phyloP scores from a whole-genome alignment of 2,113 vertebrate species.

The Puma concolor region DNA sequence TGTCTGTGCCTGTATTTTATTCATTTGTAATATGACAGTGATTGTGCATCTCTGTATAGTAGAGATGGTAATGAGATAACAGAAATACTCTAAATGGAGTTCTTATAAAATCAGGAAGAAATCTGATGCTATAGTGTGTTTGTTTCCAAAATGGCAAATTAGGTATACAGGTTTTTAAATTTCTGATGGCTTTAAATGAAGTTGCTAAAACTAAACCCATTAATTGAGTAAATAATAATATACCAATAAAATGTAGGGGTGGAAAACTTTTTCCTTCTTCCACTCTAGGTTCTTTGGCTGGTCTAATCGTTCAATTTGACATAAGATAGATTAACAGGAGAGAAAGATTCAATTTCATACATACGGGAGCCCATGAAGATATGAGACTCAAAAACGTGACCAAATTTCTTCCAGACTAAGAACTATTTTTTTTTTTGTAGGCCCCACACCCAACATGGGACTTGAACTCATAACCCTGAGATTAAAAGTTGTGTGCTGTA shows the following conservation, averaged over 20 bases:
- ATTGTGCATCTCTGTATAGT: background rate
- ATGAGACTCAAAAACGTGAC: background rate
- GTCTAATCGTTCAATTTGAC: background rate
- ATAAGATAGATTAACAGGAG: background rate
- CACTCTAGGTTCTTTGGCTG: background rate
- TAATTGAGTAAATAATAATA: background rate
- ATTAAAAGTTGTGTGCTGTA: too few species aligned
- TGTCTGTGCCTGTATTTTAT: background rate
- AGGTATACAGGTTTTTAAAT: background rate
- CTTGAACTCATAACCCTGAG: too few species aligned
- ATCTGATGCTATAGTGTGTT: background rate
- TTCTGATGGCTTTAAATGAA: background rate
- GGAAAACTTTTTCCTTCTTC: background rate
- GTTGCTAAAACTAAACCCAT: background rate
- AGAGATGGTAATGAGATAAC: background rate
- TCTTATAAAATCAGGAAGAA: background rate
- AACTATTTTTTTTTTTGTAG: background rate
- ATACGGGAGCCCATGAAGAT: background rate
- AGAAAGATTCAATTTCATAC: background rate
- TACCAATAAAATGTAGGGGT: background rate
- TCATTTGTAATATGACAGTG: background rate
- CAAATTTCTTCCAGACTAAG: background rate
- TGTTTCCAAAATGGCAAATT: constrained; percentile 22
- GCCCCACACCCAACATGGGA: too few species aligned
- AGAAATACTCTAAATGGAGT: background rate